Percentiles rank a stretch among this genome's conserved stretches.
These are phyloP conservation scores for Limnephilus marmoratus DNA, from an alignment of 2,888 invertebrate genomes.

Conservation along the genomic window DNA sequence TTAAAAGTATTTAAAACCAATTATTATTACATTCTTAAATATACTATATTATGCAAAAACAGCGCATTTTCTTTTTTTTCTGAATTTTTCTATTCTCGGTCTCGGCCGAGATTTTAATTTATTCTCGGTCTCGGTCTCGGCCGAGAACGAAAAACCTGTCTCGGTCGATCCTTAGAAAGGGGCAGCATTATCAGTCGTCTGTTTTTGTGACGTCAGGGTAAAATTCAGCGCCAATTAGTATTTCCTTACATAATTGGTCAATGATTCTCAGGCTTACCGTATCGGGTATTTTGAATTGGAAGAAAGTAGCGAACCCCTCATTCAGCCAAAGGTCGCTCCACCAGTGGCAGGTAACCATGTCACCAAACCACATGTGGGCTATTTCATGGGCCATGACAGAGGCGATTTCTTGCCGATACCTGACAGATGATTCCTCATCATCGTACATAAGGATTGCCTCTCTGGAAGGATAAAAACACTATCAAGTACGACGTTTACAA, in stretches of 20 bases:
- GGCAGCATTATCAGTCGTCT: no score
- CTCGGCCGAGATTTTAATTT: no score
- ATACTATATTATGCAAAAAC: no score
- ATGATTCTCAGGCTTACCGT: slow-evolving; percentile 69
- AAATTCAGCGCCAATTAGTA: no score
- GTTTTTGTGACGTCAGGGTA: no score
- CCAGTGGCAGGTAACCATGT: slow-evolving; percentile 86
- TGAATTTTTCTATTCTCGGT: no score
- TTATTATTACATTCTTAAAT: no score
- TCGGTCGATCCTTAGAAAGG: no score
- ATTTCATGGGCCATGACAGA: slow-evolving; percentile 86
- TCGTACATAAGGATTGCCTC: slow-evolving; percentile 76
- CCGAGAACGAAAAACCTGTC: no score
- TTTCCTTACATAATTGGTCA: background rate
- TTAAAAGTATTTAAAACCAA: no score
- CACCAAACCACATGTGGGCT: slow-evolving; percentile 91
- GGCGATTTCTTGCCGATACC: slow-evolving; percentile 76
- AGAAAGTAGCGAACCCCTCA: slow-evolving; percentile 84
- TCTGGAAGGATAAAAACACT: slow-evolving; percentile 68
- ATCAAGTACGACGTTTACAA: background rate
- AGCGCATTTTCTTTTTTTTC: no score
- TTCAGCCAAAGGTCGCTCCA: slow-evolving; percentile 87
- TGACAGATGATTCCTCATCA: slow-evolving; percentile 71
- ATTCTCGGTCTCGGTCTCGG: no score
- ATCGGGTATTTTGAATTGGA: slow-evolving; percentile 82